Evolutionary conservation across 2,888 invertebrate genomes (phyloP).

Genomic region (Luffia ferchaultella): DNA sequence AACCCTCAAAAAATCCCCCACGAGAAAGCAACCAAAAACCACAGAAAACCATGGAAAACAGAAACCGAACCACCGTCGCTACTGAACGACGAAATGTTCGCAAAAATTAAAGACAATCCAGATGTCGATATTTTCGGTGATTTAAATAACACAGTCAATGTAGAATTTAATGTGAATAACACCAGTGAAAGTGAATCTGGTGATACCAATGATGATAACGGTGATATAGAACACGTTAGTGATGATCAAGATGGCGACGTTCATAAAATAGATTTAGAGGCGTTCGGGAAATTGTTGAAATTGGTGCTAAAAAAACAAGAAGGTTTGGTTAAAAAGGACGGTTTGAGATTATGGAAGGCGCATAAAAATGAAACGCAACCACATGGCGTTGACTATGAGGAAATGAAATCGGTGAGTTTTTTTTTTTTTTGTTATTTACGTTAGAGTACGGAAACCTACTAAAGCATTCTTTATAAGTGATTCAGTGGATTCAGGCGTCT

Average conservation of each 20-base stretch:
- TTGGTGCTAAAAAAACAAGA: constrained; percentile 78
- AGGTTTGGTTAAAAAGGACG: constrained; percentile 78
- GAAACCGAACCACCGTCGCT: constrained; percentile 41
- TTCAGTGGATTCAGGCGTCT: too few relatives aligned
- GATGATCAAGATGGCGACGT: constrained; percentile 58
- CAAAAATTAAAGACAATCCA: constrained; percentile 44
- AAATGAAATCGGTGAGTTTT: constrained; percentile 75
- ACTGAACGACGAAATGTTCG: constrained; percentile 53
- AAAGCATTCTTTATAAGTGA: too few relatives aligned
- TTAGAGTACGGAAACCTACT: too few relatives aligned
- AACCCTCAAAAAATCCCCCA: constrained; percentile 43
- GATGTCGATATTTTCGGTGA: constrained; percentile 51
- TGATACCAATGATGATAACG: constrained; percentile 20
- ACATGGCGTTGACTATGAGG: constrained; percentile 81
- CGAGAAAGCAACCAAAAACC: constrained; percentile 27
- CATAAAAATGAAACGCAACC: constrained; percentile 79
- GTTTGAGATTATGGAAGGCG: constrained; percentile 84
- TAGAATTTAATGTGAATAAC: constrained; percentile 44
- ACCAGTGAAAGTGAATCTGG: constrained; percentile 35
- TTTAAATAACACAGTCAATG: constrained; percentile 48
- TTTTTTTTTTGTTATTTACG: background rate
- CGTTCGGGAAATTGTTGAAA: constrained; percentile 80
- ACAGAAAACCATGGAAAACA: constrained; percentile 27
- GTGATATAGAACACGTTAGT: constrained; percentile 33
- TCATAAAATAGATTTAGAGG: constrained; percentile 76